Evolutionary conservation across 2,888 invertebrate species (phyloP).

Genomic region (Galerucella nymphaeae): DNA sequence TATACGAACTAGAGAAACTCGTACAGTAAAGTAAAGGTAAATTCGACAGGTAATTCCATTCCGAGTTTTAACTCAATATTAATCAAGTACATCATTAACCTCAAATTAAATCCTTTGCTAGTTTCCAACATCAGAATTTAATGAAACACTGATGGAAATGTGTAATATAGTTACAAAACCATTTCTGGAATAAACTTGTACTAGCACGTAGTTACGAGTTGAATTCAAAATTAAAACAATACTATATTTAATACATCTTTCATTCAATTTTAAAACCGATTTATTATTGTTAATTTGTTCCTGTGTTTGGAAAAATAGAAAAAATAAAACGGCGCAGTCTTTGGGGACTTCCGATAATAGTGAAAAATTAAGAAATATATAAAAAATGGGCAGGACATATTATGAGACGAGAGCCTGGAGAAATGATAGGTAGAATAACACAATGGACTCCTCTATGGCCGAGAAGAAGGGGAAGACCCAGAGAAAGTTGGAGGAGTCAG

Average conservation of each 20-base stretch:
- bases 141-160: conserved; percentile 30
- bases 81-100: conserved; percentile 33
- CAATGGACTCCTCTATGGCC: too few species aligned
- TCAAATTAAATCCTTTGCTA: conserved; percentile 31
- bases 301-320: too few species aligned
- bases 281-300: not conserved
- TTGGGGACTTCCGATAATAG: too few species aligned
- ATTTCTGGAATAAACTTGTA: conserved; percentile 5
- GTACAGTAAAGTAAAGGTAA: not conserved
- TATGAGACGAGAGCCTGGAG: too few species aligned
- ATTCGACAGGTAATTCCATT: conserved; percentile 10
- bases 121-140: conserved; percentile 27
- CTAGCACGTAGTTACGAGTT: not conserved
- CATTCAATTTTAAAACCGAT: not conserved
- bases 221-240: not conserved
- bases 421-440: too few species aligned
- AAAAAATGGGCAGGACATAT: too few species aligned
- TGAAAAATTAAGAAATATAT: too few species aligned
- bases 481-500: too few species aligned
- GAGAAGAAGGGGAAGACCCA: too few species aligned
- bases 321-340: too few species aligned
- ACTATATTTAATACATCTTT: not conserved
- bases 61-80: conserved; percentile 21
- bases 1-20: not conserved
- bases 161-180: conserved; percentile 27